Conservation (phyloP, 2,797 vertebrate species). For the Threskiornis aethiopicus region DNA sequence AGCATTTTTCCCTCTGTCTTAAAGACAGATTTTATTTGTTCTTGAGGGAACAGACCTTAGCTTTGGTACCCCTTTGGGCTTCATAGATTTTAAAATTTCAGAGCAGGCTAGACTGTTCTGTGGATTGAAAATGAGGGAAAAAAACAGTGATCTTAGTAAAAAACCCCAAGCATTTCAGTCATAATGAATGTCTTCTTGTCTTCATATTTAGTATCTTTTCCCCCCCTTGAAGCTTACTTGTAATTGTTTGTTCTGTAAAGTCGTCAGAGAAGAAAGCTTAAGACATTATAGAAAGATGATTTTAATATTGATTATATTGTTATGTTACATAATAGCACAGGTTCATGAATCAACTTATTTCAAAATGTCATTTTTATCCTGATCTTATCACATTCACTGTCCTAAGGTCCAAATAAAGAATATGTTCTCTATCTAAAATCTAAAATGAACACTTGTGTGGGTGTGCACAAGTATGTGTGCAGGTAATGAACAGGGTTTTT, state of each 20-base stretch:
- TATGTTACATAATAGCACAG: background rate
- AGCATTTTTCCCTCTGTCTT: background rate
- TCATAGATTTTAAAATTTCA: background rate
- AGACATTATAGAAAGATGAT: background rate
- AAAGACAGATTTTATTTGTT: background rate
- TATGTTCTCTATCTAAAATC: background rate
- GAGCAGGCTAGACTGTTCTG: background rate
- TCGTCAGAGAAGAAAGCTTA: background rate
- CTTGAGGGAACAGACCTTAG: background rate
- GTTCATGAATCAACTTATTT: background rate
- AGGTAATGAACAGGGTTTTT: background rate
- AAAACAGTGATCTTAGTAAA: background rate
- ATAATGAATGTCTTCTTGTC: background rate
- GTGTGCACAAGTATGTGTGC: background rate
- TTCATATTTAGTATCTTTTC: background rate
- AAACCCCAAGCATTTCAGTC: background rate
- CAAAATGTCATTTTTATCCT: background rate
- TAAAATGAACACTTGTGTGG: background rate
- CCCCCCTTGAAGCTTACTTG: background rate
- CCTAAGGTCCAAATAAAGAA: background rate
- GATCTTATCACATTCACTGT: background rate
- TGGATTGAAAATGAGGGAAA: background rate
- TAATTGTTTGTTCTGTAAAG: background rate
- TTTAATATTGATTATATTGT: background rate
- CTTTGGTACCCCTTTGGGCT: background rate